These are phyloP conservation scores for Chascanopsetta lugubris DNA, from an alignment of 2,113 vertebrate species.

Conservation along the genomic window DNA sequence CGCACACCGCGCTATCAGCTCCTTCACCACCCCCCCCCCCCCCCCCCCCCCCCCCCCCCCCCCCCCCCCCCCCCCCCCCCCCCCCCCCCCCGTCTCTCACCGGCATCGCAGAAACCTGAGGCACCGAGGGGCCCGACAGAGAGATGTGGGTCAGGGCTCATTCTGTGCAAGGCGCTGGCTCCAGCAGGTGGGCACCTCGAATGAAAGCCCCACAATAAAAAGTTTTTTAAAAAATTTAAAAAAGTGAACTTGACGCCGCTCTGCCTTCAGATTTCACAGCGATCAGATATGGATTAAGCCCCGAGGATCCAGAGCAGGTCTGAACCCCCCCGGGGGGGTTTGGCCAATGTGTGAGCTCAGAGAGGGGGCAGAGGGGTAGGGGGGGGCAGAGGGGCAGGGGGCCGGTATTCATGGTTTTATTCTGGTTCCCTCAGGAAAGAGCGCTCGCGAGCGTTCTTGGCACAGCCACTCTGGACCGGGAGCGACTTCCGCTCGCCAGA, in stretches of 20 bases:
- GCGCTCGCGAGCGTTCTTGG: not conserved
- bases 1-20: constrained; percentile 51
- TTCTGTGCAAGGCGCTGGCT: constrained; percentile 22
- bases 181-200: constrained; percentile 47
- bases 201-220: constrained; percentile 37
- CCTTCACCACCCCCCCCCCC: constrained; percentile 37
- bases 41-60: too few species aligned
- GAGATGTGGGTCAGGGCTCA: constrained; percentile 56
- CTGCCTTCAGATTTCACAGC: constrained; percentile 40
- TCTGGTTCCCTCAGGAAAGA: constrained; percentile 3
- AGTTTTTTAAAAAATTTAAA: too few species aligned
- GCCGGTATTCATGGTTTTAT: not conserved
- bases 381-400: constrained; percentile 1
- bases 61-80: too few species aligned
- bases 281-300: constrained; percentile 44
- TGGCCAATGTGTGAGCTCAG: not conserved
- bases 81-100: too few species aligned
- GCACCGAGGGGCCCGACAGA: constrained; percentile 22
- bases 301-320: constrained; percentile 22
- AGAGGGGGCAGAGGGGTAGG: not conserved
- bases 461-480: constrained; percentile 22
- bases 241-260: constrained; percentile 13
- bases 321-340: constrained; percentile 7
- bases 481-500: constrained; percentile 61
- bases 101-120: constrained; percentile 50